A percentile compares a stretch with the other conserved stretches of the same genome.
phyloP scores from a whole-genome alignment of 2,888 invertebrate genomes.

The Parelbella ahira region DNA sequence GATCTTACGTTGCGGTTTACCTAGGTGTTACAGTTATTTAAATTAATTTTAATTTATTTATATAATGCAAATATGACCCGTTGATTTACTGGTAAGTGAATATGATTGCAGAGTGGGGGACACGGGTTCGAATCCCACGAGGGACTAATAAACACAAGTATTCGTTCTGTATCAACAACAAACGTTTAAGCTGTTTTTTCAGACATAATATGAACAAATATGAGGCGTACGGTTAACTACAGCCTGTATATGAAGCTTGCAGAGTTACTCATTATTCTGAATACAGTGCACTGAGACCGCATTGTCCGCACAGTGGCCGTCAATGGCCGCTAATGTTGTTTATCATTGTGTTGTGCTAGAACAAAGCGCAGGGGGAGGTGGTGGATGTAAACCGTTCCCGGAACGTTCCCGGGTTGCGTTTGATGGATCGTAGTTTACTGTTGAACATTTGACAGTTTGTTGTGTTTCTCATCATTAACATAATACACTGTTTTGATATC shows the following conservation, averaged over 20 bases:
- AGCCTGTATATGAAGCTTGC: slow-evolving; percentile 11
- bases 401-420: slow-evolving; percentile 10
- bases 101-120: too few species aligned
- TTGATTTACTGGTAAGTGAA: too few species aligned
- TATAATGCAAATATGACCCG: too few species aligned
- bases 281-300: slow-evolving; percentile 37
- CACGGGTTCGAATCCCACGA: too few species aligned
- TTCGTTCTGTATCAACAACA: too few species aligned
- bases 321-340: slow-evolving; percentile 48
- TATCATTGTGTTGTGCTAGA: slow-evolving; percentile 54
- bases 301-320: slow-evolving; percentile 63
- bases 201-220: too few species aligned
- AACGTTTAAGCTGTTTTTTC: too few species aligned
- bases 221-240: too few species aligned
- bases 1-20: too few species aligned
- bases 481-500: slow-evolving; percentile 8
- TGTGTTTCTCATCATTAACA: slow-evolving; percentile 9
- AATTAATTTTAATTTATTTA: too few species aligned
- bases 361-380: slow-evolving; percentile 39
- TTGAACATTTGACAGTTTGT: slow-evolving; percentile 16
- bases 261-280: slow-evolving; percentile 33
- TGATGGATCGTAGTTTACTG: slow-evolving; percentile 9
- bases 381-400: not conserved
- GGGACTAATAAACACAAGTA: too few species aligned
- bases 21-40: too few species aligned